Evolutionary conservation across 2,113 vertebrate species (phyloP).

Genomic region (Oreochromis spilurus): DNA sequence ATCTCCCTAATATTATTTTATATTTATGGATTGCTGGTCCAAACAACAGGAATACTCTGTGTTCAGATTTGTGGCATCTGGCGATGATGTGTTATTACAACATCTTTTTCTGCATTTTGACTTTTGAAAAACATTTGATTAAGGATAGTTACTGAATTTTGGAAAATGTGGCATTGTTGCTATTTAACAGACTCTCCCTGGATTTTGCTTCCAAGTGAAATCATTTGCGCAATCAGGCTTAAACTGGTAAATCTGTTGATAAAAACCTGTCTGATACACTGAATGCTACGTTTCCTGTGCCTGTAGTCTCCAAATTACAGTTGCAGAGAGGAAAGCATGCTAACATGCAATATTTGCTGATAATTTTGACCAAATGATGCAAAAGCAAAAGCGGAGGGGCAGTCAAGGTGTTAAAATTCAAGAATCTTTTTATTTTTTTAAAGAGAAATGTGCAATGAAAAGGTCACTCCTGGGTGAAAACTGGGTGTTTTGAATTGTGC

Average conservation of each 20-base stretch:
- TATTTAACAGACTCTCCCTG: neutral
- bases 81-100: neutral
- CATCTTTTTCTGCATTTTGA: neutral
- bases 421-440: neutral
- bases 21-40: neutral
- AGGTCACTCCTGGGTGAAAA: neutral
- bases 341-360: neutral
- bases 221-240: neutral
- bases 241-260: neutral
- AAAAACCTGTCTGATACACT: neutral
- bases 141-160: neutral
- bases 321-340: neutral
- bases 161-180: neutral
- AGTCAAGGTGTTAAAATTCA: neutral
- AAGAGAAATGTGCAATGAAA: neutral
- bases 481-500: neutral
- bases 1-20: neutral
- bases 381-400: neutral
- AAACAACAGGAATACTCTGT: neutral
- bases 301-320: neutral
- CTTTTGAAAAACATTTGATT: neutral
- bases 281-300: neutral
- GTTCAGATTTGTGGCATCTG: neutral
- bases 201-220: neutral
- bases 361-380: neutral